Evolutionary conservation across 2,888 invertebrate species (phyloP), one percentile per base, ranked within the genome.

Genomic region (Phalangium opilio): DNA sequence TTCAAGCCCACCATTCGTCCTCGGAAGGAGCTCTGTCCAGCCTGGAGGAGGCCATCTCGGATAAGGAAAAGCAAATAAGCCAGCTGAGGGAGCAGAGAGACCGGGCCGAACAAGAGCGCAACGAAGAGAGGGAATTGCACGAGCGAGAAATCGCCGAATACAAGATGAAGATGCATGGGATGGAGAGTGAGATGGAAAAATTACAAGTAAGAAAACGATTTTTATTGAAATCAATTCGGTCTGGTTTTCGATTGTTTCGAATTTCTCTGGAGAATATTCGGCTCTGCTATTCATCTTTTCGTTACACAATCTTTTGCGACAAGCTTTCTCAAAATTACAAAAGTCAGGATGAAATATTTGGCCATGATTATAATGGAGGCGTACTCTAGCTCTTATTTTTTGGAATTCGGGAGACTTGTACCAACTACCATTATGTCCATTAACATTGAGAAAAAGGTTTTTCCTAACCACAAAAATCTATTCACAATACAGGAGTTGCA

Each of bases 1-100:
- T 91, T 79, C 90, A 90, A 72, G 87, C 87, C 14, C 90, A 91
- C 63, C 87, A 89, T 64, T 87, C 69, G 81, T 66, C 85, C 53
- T 86, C 85, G 10, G 91, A 91, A 73, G 90, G 87, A 44, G 89
- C 91, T 2, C 72, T 93, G 45, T 83, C 86, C 44, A 84, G 85
- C 55, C 75, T 95, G 38, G 93, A 95, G 71, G 93, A 93, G 70
- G 87, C 87, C 12, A 85, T 95, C 59, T 82, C 83, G 43, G 95
- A 95, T 64, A 93, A 93, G 70, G 95, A 96, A 62, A 90, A 90
- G 66, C 95, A 95, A 72, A 91, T 98, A 73, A 80, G 83, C 58
- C 91, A 90, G 65, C 70, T 93, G 53, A 72, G 86, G 58, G 93
- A 96, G 63, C 93, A 95, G 65, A 75, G 93, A 63, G 93, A 95